These are phyloP conservation scores for Quadriops clusia DNA, from an alignment of 2,888 invertebrate genomes.

Conservation along the genomic window DNA sequence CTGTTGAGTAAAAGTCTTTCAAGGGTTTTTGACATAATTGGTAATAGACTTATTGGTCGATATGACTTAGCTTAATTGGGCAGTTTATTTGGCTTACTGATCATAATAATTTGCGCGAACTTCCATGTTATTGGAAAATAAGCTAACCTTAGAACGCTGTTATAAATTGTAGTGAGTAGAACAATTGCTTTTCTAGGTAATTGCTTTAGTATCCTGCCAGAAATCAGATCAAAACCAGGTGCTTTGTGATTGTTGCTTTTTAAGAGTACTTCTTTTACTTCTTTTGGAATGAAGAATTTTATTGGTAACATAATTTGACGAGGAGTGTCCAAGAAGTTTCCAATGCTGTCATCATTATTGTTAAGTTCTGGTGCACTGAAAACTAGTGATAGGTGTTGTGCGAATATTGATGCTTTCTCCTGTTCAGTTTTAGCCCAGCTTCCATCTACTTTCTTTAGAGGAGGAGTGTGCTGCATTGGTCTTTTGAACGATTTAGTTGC, in stretches of 20 bases:
- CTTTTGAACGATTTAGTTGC: conserved; percentile 11
- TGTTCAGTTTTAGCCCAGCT: conserved; percentile 11
- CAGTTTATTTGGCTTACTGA: no score
- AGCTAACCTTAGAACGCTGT: background rate
- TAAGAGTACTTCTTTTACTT: background rate
- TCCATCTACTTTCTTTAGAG: conserved; percentile 8
- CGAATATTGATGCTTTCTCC: conserved; percentile 8
- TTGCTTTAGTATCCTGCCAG: background rate
- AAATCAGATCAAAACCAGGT: conserved; percentile 3
- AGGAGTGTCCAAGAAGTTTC: conserved; percentile 10
- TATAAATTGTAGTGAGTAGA: conserved; percentile 3
- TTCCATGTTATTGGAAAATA: conserved; percentile 4
- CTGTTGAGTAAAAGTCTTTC: conserved; percentile 14
- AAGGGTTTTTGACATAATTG: no score
- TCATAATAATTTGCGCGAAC: no score
- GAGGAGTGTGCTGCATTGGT: conserved; percentile 6
- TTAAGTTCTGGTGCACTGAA: conserved; percentile 6
- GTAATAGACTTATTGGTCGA: conserved; percentile 15
- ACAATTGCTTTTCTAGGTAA: conserved; percentile 6
- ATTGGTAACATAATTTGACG: background rate
- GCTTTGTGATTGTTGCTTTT: conserved; percentile 4
- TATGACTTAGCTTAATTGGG: conserved; percentile 10
- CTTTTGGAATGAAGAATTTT: background rate
- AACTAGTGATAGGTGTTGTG: conserved; percentile 6
- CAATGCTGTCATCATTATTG: conserved; percentile 5